phyloP scores from a whole-genome alignment of 2,797 vertebrate genomes.

The Allobates femoralis region DNA sequence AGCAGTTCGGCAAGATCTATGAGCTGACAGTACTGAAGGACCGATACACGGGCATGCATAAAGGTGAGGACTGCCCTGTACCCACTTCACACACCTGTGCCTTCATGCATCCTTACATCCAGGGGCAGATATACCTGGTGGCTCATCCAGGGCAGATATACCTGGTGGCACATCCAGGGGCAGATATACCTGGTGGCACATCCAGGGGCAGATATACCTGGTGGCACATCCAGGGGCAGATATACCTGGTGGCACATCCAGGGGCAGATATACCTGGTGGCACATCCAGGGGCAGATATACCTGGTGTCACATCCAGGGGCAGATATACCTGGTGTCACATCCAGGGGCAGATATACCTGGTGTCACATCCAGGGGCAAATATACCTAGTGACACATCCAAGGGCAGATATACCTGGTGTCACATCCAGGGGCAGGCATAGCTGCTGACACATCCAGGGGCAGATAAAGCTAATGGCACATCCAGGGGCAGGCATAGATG shows the following conservation, averaged over 20 bases:
- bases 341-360: neutral
- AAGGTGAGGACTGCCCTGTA: conserved; percentile 81
- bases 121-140: neutral
- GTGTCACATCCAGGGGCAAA: no score
- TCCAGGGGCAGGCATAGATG: neutral
- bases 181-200: neutral
- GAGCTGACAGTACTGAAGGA: conserved; percentile 98
- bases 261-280: neutral
- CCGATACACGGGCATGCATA: conserved; percentile 98
- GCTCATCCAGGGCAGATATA: no score
- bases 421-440: neutral
- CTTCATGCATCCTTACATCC: neutral
- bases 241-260: neutral
- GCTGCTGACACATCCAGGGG: neutral
- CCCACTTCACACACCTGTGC: neutral
- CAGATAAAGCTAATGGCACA: neutral
- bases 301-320: neutral
- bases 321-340: neutral
- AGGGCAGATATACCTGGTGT: neutral
- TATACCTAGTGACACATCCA: no score
- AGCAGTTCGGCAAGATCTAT: conserved; percentile 98
- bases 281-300: neutral
- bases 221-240: neutral
- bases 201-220: neutral
- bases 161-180: neutral